Conservation (phyloP, 2,113 vertebrate genomes). For the Girardinichthys multiradiatus region DNA sequence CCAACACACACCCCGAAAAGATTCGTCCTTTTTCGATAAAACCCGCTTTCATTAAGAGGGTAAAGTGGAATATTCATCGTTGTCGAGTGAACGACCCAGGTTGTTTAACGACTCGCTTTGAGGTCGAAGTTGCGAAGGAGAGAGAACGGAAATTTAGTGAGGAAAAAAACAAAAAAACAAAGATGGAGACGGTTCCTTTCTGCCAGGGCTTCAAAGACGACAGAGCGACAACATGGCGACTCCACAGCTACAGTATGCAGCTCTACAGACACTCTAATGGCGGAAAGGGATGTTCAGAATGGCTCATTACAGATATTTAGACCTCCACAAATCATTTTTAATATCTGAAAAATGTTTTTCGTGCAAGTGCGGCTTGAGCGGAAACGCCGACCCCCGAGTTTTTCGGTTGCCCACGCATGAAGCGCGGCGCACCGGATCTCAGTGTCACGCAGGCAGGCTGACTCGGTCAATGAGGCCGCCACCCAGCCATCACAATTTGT, state of each 20-base stretch:
- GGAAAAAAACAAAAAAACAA: conserved; percentile 71
- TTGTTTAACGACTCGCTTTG: conserved; percentile 57
- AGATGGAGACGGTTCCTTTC: conserved; percentile 84
- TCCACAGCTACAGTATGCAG: conserved; percentile 75
- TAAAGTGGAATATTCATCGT: conserved; percentile 62
- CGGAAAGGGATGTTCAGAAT: conserved; percentile 28
- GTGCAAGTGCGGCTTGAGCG: conserved; percentile 45
- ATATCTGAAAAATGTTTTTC: conserved; percentile 34
- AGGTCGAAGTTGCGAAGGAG: conserved; percentile 71
- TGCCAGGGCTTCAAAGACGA: conserved; percentile 82
- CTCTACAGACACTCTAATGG: conserved; percentile 58
- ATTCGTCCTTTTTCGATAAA: conserved; percentile 34
- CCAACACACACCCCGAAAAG: conserved; percentile 65
- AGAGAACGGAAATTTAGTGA: conserved; percentile 80
- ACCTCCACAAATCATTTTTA: conserved; percentile 21
- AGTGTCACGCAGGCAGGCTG: conserved; percentile 50
- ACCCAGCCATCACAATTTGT: neutral
- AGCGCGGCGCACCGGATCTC: conserved; percentile 63
- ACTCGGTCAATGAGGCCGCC: conserved; percentile 15
- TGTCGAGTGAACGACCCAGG: conserved; percentile 58
- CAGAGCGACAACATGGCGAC: conserved; percentile 86
- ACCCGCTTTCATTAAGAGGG: conserved; percentile 50
- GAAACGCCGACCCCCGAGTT: conserved; percentile 61
- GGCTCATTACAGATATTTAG: conserved; percentile 13
- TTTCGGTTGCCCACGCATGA: conserved; percentile 63